These are phyloP conservation scores for Sebastes cheni DNA, from an alignment of 2,797 vertebrate genomes.

Conservation along the genomic window DNA sequence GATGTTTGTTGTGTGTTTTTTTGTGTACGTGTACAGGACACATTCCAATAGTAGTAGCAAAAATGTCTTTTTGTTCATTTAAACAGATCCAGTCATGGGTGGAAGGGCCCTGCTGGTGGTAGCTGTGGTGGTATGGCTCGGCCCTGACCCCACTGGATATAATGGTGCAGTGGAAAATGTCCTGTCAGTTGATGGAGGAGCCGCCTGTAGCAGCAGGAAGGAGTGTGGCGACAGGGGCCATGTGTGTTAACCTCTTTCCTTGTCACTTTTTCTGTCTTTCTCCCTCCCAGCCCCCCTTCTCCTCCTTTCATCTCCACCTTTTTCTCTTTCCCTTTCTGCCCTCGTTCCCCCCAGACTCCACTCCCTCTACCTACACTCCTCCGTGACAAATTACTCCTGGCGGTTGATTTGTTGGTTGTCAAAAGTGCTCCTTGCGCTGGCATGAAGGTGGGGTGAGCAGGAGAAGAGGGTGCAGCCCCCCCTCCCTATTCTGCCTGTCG, in stretches of 20 bases:
- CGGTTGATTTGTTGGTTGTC: slow-evolving; percentile 84
- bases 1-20: slow-evolving; percentile 29
- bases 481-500: slow-evolving; percentile 40
- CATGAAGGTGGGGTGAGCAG: slow-evolving; percentile 63
- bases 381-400: slow-evolving; percentile 82
- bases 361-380: slow-evolving; percentile 62
- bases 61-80: slow-evolving; percentile 56
- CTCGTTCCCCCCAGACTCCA: slow-evolving; percentile 43
- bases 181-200: slow-evolving; percentile 81
- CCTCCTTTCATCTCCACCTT: slow-evolving; percentile 48
- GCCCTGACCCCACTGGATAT: slow-evolving; percentile 74
- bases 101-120: slow-evolving; percentile 63
- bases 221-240: slow-evolving; percentile 74
- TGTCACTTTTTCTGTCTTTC: slow-evolving; percentile 71
- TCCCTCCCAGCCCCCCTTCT: background rate
- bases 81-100: slow-evolving; percentile 65
- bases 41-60: slow-evolving; percentile 36
- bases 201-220: slow-evolving; percentile 75
- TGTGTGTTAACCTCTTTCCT: slow-evolving; percentile 79
- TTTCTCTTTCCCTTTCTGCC: slow-evolving; percentile 42
- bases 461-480: slow-evolving; percentile 44
- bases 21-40: slow-evolving; percentile 23
- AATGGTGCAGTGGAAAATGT: slow-evolving; percentile 77
- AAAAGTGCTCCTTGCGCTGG: slow-evolving; percentile 72
- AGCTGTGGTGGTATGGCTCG: slow-evolving; percentile 51